phyloP scores from a whole-genome alignment of 2,888 invertebrate species.

The Rotaria socialis region DNA sequence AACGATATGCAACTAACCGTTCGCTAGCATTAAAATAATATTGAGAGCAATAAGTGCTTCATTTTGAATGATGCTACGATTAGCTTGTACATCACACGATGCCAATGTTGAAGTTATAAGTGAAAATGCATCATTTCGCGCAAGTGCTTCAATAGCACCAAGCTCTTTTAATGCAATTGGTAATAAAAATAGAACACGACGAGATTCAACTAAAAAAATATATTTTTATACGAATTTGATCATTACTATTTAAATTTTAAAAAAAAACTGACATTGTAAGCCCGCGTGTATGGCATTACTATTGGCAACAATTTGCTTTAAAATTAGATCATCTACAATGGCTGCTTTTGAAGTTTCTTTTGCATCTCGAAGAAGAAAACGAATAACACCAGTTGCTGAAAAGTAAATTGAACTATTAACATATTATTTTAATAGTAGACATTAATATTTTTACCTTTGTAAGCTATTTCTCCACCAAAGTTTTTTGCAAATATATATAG shows the following conservation, averaged over 20 bases:
- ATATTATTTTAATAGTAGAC: not conserved
- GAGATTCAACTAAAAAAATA: conserved; percentile 17
- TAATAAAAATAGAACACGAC: conserved; percentile 30
- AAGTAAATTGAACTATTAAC: not conserved
- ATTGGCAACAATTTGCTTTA: not conserved
- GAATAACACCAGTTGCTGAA: conserved; percentile 12
- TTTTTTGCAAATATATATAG: not conserved
- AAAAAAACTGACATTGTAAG: not conserved
- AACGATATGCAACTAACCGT: not conserved
- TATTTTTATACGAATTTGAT: too few relatives aligned
- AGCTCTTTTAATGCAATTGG: not conserved
- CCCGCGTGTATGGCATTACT: not conserved
- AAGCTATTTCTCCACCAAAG: conserved; percentile 28
- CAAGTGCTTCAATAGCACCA: not conserved
- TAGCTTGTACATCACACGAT: conserved; percentile 24
- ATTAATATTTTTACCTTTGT: not conserved
- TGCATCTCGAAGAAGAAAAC: conserved; percentile 34
- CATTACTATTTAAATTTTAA: not conserved
- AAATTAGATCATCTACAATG: not conserved
- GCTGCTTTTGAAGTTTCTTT: conserved; percentile 11
- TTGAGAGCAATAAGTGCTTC: conserved; percentile 24
- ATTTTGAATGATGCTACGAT: conserved; percentile 28
- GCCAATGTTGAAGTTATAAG: conserved; percentile 2
- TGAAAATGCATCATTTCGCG: conserved; percentile 6
- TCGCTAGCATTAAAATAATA: not conserved